phyloP scores from a whole-genome alignment of 1,140 invertebrate species.

The Macrotrachela quadricornifera region DNA sequence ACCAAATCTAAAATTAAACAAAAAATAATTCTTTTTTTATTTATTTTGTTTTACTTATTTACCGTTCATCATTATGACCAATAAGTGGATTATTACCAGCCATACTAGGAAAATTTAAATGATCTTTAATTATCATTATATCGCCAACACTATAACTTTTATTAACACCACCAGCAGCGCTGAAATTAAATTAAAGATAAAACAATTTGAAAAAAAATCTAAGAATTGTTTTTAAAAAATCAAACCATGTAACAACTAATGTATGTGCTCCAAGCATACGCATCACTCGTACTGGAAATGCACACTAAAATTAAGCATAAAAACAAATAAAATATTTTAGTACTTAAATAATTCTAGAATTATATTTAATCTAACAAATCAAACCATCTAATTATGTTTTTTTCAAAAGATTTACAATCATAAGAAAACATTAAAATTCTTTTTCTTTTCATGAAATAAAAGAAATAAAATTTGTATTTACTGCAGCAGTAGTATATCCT shows the following conservation, averaged over 20 bases:
- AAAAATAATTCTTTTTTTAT: not conserved
- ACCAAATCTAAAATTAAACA: slow-evolving; percentile 33
- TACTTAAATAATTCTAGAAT: no score
- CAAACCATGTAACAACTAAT: slow-evolving; percentile 69
- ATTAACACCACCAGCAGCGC: slow-evolving; percentile 81
- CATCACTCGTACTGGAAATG: slow-evolving; percentile 80
- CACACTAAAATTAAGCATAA: no score
- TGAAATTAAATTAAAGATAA: no score
- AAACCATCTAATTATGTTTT: not conserved
- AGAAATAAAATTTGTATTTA: no score
- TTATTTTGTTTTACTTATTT: slow-evolving; percentile 9
- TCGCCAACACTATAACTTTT: slow-evolving; percentile 63
- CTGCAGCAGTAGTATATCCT: slow-evolving; percentile 49
- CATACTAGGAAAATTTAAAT: slow-evolving; percentile 60
- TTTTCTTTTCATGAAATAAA: no score
- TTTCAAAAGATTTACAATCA: not conserved
- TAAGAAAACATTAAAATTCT: not conserved
- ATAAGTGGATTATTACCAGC: slow-evolving; percentile 53
- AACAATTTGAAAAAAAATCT: no score
- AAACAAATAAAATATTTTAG: no score
- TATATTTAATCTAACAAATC: no score
- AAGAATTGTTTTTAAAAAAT: no score
- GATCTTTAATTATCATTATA: slow-evolving; percentile 85
- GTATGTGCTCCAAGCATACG: slow-evolving; percentile 65
- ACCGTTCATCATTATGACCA: slow-evolving; percentile 76